Evolutionary conservation across 1,140 invertebrate species (phyloP).

Genomic region (Agraylea sexmaculata): DNA sequence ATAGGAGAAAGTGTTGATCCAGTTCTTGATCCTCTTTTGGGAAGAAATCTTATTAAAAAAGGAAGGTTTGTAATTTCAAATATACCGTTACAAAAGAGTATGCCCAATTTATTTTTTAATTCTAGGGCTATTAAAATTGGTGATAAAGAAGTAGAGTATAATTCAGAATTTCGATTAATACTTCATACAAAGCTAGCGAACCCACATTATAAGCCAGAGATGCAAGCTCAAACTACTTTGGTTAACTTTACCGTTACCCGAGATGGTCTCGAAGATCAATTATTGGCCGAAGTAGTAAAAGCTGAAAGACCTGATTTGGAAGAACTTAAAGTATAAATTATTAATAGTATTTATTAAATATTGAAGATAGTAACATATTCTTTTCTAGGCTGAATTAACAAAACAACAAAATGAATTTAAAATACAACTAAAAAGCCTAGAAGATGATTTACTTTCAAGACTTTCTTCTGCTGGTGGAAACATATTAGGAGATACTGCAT

Average conservation of each 20-base stretch:
- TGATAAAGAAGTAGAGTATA: constrained; percentile 93
- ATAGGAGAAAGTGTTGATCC: constrained; percentile 91
- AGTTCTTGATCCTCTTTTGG: constrained; percentile 83
- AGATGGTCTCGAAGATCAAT: constrained; percentile 93
- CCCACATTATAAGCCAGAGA: constrained; percentile 96
- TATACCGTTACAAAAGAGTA: no score
- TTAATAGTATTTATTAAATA: constrained; percentile 3
- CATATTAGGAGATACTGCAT: constrained; percentile 66
- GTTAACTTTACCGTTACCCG: constrained; percentile 96
- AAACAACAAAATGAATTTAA: constrained; percentile 96
- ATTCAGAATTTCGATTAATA: constrained; percentile 74
- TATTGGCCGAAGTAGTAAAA: constrained; percentile 92
- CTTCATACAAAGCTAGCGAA: constrained; percentile 94
- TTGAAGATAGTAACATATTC: constrained; percentile 1
- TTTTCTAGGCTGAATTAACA: constrained; percentile 69
- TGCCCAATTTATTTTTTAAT: no score
- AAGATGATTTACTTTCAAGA: constrained; percentile 83
- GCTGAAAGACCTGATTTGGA: constrained; percentile 93
- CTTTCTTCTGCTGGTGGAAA: constrained; percentile 83
- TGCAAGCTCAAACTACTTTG: constrained; percentile 94
- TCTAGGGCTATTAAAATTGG: constrained; percentile 87
- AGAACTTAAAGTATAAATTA: constrained; percentile 56
- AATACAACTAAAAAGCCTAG: constrained; percentile 83
- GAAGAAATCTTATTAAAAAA: constrained; percentile 90
- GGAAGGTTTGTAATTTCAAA: constrained; percentile 52